Percentiles rank a stretch among this genome's conserved stretches.
Evolutionary conservation across 2,888 invertebrate genomes (phyloP).

Genomic region (Xestia rhomboidea): DNA sequence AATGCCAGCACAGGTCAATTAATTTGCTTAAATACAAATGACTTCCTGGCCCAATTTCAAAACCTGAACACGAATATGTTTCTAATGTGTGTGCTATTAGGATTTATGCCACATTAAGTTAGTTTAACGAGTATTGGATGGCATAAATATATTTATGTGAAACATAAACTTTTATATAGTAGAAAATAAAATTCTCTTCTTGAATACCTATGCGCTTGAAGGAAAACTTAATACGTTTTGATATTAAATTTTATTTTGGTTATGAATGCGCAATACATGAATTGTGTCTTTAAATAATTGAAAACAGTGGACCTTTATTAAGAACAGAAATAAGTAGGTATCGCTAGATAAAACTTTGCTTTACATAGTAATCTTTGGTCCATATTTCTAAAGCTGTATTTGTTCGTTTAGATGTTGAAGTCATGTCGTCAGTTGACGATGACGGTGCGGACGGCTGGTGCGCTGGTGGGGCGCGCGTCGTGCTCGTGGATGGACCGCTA

Average conservation of each 20-base stretch:
- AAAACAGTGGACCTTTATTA: not conserved
- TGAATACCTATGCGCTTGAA: conserved; percentile 20
- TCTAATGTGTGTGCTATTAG: conserved; percentile 49
- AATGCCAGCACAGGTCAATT: conserved; percentile 27
- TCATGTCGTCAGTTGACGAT: conserved; percentile 96
- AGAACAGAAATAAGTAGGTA: not conserved
- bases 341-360: not conserved
- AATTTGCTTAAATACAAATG: conserved; percentile 42
- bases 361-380: not conserved
- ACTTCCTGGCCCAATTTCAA: conserved; percentile 38
- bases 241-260: conserved; percentile 32
- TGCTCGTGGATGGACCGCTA: conserved; percentile 99
- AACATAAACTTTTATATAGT: conserved; percentile 57
- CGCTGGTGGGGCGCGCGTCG: conserved; percentile 94
- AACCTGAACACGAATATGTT: conserved; percentile 34
- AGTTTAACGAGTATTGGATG: conserved; percentile 58
- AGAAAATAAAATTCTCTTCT: conserved; percentile 40
- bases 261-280: not conserved
- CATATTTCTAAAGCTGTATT: not conserved
- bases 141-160: conserved; percentile 54
- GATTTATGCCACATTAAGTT: conserved; percentile 54
- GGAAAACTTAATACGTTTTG: conserved; percentile 15
- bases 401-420: conserved; percentile 94
- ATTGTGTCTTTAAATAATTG: conserved; percentile 3
- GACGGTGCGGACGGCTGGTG: conserved; percentile 96